phyloP scores from a whole-genome alignment of 1,140 invertebrate genomes.

The Bemisia tabaci region DNA sequence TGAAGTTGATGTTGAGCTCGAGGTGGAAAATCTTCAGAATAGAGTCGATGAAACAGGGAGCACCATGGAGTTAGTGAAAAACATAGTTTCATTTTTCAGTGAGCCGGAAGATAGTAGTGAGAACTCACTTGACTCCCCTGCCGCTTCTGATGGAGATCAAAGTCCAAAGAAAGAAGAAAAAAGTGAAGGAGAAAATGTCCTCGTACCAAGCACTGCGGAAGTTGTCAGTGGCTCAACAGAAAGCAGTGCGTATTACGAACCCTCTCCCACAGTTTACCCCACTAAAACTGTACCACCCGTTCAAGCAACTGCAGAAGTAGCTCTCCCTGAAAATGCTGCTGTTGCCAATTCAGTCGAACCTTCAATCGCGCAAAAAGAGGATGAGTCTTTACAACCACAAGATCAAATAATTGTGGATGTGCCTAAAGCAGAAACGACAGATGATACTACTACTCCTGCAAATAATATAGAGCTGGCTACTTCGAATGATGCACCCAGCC shows the following conservation, averaged over 20 bases:
- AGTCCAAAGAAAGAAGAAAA: background rate
- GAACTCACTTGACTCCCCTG: too few relatives aligned
- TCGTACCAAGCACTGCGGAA: background rate
- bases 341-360: background rate
- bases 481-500: background rate
- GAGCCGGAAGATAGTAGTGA: background rate
- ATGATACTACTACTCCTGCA: background rate
- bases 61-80: background rate
- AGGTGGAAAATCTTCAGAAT: too few relatives aligned
- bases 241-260: background rate
- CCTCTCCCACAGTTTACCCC: background rate
- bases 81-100: too few relatives aligned
- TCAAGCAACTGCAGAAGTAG: background rate
- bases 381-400: background rate
- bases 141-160: background rate
- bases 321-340: background rate
- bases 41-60: background rate
- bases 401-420: background rate
- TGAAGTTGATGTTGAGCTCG: background rate
- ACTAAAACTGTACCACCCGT: background rate
- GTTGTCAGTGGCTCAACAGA: background rate
- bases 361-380: background rate
- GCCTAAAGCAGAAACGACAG: background rate
- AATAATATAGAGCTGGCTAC: background rate
- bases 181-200: background rate